phyloP scores from a whole-genome alignment of 2,113 vertebrate genomes.

The Mionectes macconnelli region DNA sequence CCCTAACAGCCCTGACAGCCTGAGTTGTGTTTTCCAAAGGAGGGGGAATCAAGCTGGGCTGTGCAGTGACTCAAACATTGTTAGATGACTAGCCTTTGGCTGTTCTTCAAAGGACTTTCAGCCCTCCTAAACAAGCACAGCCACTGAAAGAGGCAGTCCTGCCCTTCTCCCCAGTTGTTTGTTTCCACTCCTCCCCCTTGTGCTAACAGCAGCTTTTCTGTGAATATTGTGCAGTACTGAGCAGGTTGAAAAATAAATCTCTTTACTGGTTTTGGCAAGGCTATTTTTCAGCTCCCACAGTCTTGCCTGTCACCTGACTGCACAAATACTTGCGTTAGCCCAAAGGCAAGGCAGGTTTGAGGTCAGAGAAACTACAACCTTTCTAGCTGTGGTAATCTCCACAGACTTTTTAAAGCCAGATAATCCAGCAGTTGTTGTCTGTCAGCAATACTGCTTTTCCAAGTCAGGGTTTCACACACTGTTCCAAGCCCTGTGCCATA shows the following conservation, averaged over 20 bases:
- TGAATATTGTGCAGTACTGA: neutral
- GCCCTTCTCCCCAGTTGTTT: neutral
- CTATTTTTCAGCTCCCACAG: neutral
- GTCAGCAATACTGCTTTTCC: neutral
- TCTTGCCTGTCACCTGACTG: neutral
- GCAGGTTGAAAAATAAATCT: neutral
- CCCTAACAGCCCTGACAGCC: neutral
- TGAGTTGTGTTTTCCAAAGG: neutral
- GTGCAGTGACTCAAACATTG: neutral
- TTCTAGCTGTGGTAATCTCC: neutral
- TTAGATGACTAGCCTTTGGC: neutral
- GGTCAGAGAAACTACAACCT: neutral
- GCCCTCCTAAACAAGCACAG: neutral
- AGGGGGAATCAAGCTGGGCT: neutral
- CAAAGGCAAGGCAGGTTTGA: neutral
- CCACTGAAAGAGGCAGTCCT: neutral
- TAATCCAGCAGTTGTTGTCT: neutral
- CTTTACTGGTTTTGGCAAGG: neutral
- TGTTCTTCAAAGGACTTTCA: neutral
- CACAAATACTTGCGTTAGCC: neutral
- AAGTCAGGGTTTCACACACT: neutral
- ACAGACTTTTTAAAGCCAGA: neutral
- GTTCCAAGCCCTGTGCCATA: neutral
- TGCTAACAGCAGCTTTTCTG: neutral
- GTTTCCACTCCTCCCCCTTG: neutral